phyloP scores from a whole-genome alignment of 1,140 invertebrate genomes.

The Maniola jurtina region DNA sequence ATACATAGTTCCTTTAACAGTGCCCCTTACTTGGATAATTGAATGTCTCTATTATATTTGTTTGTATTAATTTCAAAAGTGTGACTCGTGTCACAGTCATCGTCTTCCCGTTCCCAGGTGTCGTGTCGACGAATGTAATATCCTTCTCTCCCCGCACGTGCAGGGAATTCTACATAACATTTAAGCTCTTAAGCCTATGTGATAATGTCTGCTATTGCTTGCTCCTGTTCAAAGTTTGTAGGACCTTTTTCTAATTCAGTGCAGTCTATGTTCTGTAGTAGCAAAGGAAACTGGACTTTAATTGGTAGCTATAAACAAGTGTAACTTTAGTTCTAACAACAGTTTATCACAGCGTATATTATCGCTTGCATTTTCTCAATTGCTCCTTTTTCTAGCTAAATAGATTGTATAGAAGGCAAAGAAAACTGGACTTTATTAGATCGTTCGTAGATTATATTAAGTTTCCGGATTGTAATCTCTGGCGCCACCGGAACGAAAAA shows the following conservation, averaged over 20 bases:
- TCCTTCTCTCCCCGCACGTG: neutral
- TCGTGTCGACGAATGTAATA: constrained; percentile 4
- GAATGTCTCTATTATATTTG: too few species aligned
- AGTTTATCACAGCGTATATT: neutral
- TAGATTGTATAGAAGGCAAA: neutral
- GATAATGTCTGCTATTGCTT: neutral
- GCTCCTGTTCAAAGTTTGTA: neutral
- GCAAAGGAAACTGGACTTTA: too few species aligned
- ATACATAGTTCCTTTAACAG: too few species aligned
- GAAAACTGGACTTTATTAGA: constrained; percentile 3
- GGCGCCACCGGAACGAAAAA: neutral
- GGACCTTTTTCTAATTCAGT: neutral
- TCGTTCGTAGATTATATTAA: neutral
- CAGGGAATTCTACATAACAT: neutral
- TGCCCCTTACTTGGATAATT: too few species aligned
- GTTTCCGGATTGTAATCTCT: neutral
- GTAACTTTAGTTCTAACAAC: too few species aligned
- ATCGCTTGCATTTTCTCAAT: neutral
- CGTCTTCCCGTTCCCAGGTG: neutral
- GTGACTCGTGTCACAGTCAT: neutral
- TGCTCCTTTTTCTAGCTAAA: neutral
- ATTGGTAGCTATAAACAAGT: too few species aligned
- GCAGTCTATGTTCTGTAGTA: too few species aligned
- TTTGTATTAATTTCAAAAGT: constrained; percentile 1
- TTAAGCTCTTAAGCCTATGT: neutral